Evolutionary conservation across 2,888 invertebrate species (phyloP).

Genomic region (Diaprepes abbreviatus): DNA sequence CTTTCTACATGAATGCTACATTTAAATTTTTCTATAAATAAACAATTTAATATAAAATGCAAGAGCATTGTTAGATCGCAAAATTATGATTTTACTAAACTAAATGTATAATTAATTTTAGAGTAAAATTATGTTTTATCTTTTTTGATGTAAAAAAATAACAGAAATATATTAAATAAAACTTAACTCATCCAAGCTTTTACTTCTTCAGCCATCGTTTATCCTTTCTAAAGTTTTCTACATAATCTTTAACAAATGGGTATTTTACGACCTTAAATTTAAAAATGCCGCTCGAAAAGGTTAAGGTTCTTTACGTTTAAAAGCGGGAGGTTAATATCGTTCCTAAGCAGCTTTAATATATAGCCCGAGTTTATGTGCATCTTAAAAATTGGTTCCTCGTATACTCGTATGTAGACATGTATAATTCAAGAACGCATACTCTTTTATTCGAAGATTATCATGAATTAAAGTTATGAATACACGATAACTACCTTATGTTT

Average conservation of each 20-base stretch:
- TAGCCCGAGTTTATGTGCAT: conserved; percentile 33
- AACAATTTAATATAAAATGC: too few species aligned
- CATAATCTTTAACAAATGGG: conserved; percentile 20
- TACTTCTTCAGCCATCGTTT: background rate
- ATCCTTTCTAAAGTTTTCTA: conserved; percentile 4
- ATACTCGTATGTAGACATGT: conserved; percentile 24
- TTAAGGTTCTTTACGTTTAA: conserved; percentile 19
- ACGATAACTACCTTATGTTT: conserved; percentile 9
- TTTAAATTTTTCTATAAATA: too few species aligned
- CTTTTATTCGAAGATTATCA: conserved; percentile 33
- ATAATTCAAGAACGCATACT: conserved; percentile 35
- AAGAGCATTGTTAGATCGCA: too few species aligned
- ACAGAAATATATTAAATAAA: too few species aligned
- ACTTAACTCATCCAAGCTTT: background rate
- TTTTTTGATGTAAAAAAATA: too few species aligned
- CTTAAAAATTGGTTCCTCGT: conserved; percentile 38
- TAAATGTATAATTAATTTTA: too few species aligned
- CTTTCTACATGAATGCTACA: too few species aligned
- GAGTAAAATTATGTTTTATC: too few species aligned
- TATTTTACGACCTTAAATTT: conserved; percentile 26
- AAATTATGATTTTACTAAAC: too few species aligned
- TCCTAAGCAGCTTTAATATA: conserved; percentile 32
- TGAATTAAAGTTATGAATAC: conserved; percentile 25
- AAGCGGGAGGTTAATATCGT: conserved; percentile 18
- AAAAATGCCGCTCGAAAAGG: conserved; percentile 12